phyloP scores from a whole-genome alignment of 2,797 vertebrate genomes.

The Helarctos malayanus region DNA sequence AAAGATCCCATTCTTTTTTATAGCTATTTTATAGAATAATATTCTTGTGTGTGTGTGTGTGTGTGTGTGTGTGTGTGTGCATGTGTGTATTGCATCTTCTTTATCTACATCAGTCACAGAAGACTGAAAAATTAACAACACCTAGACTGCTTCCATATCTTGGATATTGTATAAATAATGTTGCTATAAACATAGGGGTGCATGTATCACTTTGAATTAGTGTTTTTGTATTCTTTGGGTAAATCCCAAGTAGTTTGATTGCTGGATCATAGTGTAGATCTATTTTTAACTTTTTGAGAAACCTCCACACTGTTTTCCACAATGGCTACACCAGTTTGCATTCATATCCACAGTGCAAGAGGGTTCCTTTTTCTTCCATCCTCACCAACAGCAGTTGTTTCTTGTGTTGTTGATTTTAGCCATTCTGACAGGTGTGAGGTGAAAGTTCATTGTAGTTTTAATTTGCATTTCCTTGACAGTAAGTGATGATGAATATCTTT shows the following conservation, averaged over 20 bases:
- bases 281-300: background rate
- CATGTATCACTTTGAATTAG: background rate
- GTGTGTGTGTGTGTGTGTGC: background rate
- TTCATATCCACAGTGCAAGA: background rate
- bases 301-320: background rate
- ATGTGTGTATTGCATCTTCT: background rate
- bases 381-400: background rate
- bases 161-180: background rate
- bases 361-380: background rate
- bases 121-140: background rate
- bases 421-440: background rate
- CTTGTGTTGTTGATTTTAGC: background rate
- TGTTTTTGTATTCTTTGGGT: background rate
- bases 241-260: background rate
- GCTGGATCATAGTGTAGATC: background rate
- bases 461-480: background rate
- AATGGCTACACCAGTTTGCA: background rate
- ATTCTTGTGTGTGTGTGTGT: background rate
- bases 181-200: background rate
- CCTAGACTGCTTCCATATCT: background rate
- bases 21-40: background rate
- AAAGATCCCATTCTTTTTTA: background rate
- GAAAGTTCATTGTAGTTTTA: background rate
- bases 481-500: background rate
- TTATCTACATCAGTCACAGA: background rate